These are phyloP conservation scores for Scaptodrosophila latifasciaeformis DNA, from an alignment of 2,888 invertebrate genomes.

Conservation along the genomic window DNA sequence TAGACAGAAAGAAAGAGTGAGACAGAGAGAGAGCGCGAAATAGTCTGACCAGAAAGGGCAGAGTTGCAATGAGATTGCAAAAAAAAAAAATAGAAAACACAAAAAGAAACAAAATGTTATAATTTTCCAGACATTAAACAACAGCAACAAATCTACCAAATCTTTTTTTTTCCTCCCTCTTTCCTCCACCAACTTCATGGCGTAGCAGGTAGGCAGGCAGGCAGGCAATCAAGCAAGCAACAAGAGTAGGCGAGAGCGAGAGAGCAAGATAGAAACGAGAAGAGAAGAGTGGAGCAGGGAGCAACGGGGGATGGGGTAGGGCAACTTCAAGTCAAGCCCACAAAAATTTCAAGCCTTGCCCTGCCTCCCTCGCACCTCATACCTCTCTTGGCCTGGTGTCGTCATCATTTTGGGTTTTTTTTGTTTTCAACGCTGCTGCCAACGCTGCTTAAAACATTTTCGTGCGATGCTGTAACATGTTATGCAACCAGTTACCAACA, in stretches of 20 bases:
- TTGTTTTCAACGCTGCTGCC: neutral
- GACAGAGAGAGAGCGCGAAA: too few relatives aligned
- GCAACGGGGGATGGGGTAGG: neutral
- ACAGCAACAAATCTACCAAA: conserved; percentile 25
- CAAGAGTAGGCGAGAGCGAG: neutral
- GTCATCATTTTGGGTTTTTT: conserved; percentile 55
- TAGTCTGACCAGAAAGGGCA: too few relatives aligned
- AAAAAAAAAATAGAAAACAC: conserved; percentile 1
- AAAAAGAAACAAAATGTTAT: conserved; percentile 14
- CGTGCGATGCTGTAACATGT: conserved; percentile 72
- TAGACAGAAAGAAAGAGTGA: too few relatives aligned
- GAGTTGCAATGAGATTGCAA: conserved; percentile 16
- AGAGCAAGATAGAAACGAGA: neutral
- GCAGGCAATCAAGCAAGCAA: neutral
- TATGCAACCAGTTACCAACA: conserved; percentile 61
- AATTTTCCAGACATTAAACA: conserved; percentile 62
- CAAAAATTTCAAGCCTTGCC: neutral
- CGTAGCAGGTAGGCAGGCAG: neutral
- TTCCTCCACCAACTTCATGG: conserved; percentile 18
- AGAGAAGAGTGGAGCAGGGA: neutral
- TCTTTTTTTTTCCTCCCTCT: too few relatives aligned
- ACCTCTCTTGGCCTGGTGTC: conserved; percentile 42
- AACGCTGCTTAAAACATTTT: conserved; percentile 46
- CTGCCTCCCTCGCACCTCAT: neutral
- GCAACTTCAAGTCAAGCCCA: neutral